Percentiles rank a stretch among this genome's conserved stretches.
Evolutionary conservation across 2,888 invertebrate genomes (phyloP).

Genomic region (Hermodice carunculata): DNA sequence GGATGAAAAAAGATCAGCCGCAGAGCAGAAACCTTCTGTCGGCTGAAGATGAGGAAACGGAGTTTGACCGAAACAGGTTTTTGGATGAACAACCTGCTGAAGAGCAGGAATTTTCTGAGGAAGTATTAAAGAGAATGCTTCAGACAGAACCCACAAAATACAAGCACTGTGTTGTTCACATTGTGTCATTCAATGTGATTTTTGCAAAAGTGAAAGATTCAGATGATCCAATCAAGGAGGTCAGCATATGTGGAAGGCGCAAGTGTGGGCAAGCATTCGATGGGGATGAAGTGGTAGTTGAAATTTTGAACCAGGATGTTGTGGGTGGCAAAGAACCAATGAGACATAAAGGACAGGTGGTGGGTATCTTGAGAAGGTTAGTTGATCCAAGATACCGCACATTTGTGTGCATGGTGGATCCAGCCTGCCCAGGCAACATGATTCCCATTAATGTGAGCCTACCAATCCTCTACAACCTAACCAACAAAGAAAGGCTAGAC

Average conservation of each 20-base stretch:
- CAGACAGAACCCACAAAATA: conserved; percentile 4
- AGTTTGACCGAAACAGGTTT: no score
- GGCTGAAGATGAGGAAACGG: no score
- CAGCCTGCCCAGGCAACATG: neutral
- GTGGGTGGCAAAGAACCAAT: neutral
- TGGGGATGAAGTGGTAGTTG: conserved; percentile 12
- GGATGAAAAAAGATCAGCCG: no score
- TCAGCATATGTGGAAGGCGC: neutral
- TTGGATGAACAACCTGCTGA: no score
- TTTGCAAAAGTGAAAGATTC: conserved; percentile 25
- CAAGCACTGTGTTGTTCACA: conserved; percentile 11
- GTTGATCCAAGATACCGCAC: conserved; percentile 41
- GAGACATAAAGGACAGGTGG: conserved; percentile 41
- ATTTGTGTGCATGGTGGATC: conserved; percentile 48
- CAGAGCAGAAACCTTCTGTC: no score
- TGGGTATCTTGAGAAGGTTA: conserved; percentile 49
- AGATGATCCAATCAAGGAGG: conserved; percentile 8
- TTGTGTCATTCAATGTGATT: conserved; percentile 6
- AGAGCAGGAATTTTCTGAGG: neutral
- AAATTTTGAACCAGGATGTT: neutral
- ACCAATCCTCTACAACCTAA: conserved; percentile 2
- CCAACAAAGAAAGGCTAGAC: neutral
- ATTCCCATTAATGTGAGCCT: conserved; percentile 3
- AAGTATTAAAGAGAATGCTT: neutral
- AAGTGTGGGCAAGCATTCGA: conserved; percentile 3